phyloP scores from a whole-genome alignment of 2,113 vertebrate genomes.

The Hydrochoerus hydrochaeris region DNA sequence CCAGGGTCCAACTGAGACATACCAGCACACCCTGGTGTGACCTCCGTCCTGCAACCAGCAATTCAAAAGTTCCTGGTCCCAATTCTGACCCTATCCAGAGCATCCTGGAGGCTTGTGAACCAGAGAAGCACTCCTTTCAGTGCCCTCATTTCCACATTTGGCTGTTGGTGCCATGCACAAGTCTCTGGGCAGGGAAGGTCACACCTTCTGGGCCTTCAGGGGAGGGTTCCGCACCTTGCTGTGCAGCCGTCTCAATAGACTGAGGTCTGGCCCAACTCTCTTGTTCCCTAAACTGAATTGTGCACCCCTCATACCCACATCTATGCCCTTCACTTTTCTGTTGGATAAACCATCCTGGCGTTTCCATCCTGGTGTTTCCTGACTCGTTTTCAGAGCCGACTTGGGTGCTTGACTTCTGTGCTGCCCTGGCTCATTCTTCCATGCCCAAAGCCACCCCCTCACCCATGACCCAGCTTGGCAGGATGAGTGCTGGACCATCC shows the following conservation, averaged over 20 bases:
- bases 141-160: neutral
- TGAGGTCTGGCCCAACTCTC: neutral
- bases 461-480: constrained; percentile 87
- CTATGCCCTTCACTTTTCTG: neutral
- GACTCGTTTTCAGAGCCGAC: neutral
- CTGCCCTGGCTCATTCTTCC: neutral
- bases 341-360: neutral
- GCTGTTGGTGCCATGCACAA: neutral
- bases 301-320: fast-evolving
- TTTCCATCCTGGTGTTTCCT: neutral
- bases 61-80: neutral
- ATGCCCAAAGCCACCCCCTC: neutral
- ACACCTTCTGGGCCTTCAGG: neutral
- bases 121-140: neutral
- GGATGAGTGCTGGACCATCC: constrained; percentile 83
- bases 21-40: fast-evolving
- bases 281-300: fast-evolving
- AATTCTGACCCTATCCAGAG: fast-evolving
- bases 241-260: neutral
- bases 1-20: neutral
- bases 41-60: neutral
- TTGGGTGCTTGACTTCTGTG: fast-evolving
- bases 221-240: fast-evolving
- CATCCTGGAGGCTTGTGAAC: neutral
- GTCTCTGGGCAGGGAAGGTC: neutral